Percentiles rank a stretch among this genome's conserved stretches.
Evolutionary conservation across 1,140 invertebrate species (phyloP).

Genomic region (Lordiphosa mommai): DNA sequence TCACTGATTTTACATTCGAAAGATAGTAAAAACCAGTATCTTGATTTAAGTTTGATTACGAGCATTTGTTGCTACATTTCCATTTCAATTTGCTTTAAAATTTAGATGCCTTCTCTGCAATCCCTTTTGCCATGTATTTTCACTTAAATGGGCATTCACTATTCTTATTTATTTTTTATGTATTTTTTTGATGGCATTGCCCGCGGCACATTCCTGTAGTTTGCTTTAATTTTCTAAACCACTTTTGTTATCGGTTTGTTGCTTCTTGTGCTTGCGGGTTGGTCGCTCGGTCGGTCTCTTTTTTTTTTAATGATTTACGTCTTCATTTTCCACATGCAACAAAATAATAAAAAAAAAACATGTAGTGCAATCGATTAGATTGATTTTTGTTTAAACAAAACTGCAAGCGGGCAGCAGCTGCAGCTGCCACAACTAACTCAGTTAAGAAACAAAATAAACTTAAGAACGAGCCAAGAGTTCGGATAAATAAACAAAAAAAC

Average conservation of each 20-base stretch:
- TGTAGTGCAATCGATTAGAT: slow-evolving; percentile 57
- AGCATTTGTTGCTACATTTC: too few relatives aligned
- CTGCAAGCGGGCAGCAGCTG: slow-evolving; percentile 9
- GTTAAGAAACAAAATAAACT: slow-evolving; percentile 3
- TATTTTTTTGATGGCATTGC: slow-evolving; percentile 35
- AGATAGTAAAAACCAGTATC: too few relatives aligned
- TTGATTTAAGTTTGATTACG: too few relatives aligned
- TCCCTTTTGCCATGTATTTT: background rate
- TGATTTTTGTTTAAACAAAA: slow-evolving; percentile 48
- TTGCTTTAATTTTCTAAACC: slow-evolving; percentile 38
- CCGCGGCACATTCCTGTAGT: slow-evolving; percentile 28
- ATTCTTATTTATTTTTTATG: slow-evolving; percentile 1
- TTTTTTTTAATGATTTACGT: slow-evolving; percentile 44
- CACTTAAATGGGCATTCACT: background rate
- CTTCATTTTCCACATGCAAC: slow-evolving; percentile 34
- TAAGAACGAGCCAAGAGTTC: background rate
- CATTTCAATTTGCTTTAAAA: too few relatives aligned
- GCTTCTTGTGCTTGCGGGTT: slow-evolving; percentile 23
- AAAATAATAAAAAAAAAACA: background rate
- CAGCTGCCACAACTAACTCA: background rate
- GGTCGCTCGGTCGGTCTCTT: background rate
- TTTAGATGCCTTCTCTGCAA: background rate
- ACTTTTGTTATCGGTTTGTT: slow-evolving; percentile 33
- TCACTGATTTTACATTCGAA: too few relatives aligned
- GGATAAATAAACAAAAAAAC: slow-evolving; percentile 31